Evolutionary conservation across 2,113 vertebrate genomes (phyloP).

Genomic region (Neotoma lepida): DNA sequence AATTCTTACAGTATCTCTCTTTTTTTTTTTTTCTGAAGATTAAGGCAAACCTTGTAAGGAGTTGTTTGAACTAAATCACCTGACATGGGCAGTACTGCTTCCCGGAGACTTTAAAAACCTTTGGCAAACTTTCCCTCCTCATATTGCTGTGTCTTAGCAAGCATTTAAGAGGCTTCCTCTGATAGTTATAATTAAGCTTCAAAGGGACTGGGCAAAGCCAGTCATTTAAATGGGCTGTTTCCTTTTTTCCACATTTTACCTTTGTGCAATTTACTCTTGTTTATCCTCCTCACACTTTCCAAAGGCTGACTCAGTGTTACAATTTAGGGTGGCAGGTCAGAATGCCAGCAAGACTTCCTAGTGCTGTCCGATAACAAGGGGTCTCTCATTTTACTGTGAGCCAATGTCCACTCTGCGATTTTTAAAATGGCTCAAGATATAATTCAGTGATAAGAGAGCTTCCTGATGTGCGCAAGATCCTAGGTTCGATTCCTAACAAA

Average conservation of each 20-base stretch:
- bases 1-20: background rate
- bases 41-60: background rate
- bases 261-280: background rate
- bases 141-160: slow-evolving; percentile 27
- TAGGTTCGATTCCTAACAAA: background rate
- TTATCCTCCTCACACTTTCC: slow-evolving; percentile 47
- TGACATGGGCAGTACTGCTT: slow-evolving; percentile 10
- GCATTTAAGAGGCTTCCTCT: slow-evolving; percentile 70
- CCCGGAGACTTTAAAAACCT: slow-evolving; percentile 52
- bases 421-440: background rate
- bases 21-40: background rate
- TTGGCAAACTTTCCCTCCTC: slow-evolving; percentile 61
- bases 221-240: slow-evolving; percentile 37
- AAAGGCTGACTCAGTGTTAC: slow-evolving; percentile 1
- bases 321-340: background rate
- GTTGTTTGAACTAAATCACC: slow-evolving; percentile 5
- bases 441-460: background rate
- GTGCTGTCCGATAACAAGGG: background rate
- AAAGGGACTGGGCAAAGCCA: slow-evolving; percentile 61
- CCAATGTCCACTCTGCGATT: no score
- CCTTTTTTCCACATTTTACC: background rate
- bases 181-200: slow-evolving; percentile 77
- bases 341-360: background rate
- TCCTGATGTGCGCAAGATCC: background rate
- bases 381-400: background rate